Base-by-base conservation (phyloP, 2,113 vertebrate species). In the Phainopepla nitens region DNA sequence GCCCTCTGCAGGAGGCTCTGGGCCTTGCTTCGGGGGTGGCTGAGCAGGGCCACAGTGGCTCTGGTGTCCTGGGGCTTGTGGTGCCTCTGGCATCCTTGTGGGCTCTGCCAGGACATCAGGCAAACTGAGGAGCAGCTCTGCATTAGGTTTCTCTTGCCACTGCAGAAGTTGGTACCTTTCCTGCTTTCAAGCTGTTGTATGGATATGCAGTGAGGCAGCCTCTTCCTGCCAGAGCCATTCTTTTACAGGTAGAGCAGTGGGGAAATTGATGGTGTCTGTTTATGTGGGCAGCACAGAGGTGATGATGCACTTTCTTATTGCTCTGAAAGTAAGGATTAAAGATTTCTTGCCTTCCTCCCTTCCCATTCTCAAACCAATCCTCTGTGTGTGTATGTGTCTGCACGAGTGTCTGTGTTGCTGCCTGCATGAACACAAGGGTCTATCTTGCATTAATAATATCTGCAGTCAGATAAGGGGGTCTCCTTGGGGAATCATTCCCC, bases 381-480 rank as follows among this genome's bases (percentile, higher is more conserved):
- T 89, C 15, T 3, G 15, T 24, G 18, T 68, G 50, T 15, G 5
- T 44, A 3, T 68, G 39, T 83, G 35, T 41, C 44, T 83, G 45
- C 2, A 6, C 2, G 4, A 89, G 39, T 11, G 36, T 72, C 72
- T 83, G 53, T 77, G 42, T 89, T 86, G 80, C 39, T 77, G 94
- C 54, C 57, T 91, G 58, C 58, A 16, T 3, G n/a, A 75, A 64
- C 69, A 84, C 65, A 64, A 87, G 69, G 68, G 69, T 83, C 82
- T 94, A 91, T 71, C 93, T 87, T 73, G 68, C 44, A 81, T 94
- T 96, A 96, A 93, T 89, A 39, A 39, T 39, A 39, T 39, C 39
- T 39, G 60, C 64, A 92, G 90, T 70, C 82, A 96, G 92, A 96
- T 96, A 95, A 95, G 72, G 49, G 92, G 90, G 41, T 47, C 16